Conservation (phyloP, 1,140 invertebrate species). For the Eciton burchellii region DNA sequence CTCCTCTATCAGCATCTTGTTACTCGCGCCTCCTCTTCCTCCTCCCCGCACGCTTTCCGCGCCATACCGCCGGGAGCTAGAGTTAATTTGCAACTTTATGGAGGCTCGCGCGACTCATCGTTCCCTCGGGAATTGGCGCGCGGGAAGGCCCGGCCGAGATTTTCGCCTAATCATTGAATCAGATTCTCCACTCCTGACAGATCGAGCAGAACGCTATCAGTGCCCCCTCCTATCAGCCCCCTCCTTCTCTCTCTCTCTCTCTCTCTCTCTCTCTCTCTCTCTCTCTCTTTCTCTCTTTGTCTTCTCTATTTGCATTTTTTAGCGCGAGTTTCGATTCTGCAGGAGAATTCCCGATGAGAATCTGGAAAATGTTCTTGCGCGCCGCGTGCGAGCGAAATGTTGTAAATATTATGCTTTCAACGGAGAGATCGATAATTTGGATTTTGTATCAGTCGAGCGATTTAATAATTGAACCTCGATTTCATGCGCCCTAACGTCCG, state of each 20-base stretch:
- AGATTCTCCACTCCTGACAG: slow-evolving; percentile 12
- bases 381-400: slow-evolving; percentile 4
- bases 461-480: not conserved
- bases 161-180: slow-evolving; percentile 29
- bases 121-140: not conserved
- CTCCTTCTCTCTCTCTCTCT: no score
- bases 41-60: no score
- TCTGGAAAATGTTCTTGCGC: not conserved
- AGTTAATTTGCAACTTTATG: slow-evolving; percentile 38
- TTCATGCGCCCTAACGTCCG: not conserved
- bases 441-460: not conserved
- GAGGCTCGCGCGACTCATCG: not conserved
- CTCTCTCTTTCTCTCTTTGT: no score
- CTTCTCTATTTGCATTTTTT: slow-evolving; percentile 15
- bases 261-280: not conserved
- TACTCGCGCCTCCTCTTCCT: slow-evolving; percentile 12
- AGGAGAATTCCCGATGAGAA: slow-evolving; percentile 4
- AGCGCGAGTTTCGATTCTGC: not conserved
- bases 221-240: not conserved
- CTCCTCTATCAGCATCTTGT: slow-evolving; percentile 4
- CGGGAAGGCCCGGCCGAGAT: not conserved
- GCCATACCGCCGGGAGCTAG: not conserved
- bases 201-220: no score
- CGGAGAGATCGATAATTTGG: not conserved
- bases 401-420: slow-evolving; percentile 11